These are phyloP conservation scores for Clarias fuscus DNA, from an alignment of 2,797 vertebrate species.

Conservation along the genomic window DNA sequence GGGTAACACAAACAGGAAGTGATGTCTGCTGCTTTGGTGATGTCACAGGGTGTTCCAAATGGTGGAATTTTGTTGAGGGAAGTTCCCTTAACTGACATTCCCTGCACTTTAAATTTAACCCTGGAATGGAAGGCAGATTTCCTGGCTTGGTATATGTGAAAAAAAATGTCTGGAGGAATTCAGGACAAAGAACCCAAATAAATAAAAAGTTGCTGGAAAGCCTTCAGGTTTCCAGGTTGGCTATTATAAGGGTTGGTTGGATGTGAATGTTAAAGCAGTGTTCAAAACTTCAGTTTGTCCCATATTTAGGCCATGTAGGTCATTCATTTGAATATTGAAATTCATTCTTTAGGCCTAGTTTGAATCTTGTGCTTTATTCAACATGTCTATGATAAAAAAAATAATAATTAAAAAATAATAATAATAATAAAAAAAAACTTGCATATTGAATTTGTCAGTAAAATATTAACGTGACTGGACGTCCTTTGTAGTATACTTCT, in stretches of 20 bases:
- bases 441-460: not conserved
- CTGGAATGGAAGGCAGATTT: no score
- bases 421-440: no score
- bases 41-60: no score
- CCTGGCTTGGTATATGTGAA: not conserved
- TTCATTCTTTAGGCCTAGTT: not conserved
- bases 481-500: no score
- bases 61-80: no score
- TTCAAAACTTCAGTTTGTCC: not conserved
- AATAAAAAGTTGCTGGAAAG: not conserved
- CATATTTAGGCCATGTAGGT: not conserved
- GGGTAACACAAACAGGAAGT: no score
- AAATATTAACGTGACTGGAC: no score
- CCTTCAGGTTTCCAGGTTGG: not conserved
- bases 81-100: no score
- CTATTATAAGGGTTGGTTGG: not conserved
- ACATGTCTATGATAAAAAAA: not conserved
- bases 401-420: no score
- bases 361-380: not conserved
- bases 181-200: not conserved
- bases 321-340: constrained; percentile 24
- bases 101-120: no score
- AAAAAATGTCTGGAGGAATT: not conserved
- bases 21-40: no score
- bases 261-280: no score